Evolutionary conservation across 2,797 vertebrate species (phyloP), one percentile per base, ranked within the genome.

Genomic region (Argyrosomus regius): DNA sequence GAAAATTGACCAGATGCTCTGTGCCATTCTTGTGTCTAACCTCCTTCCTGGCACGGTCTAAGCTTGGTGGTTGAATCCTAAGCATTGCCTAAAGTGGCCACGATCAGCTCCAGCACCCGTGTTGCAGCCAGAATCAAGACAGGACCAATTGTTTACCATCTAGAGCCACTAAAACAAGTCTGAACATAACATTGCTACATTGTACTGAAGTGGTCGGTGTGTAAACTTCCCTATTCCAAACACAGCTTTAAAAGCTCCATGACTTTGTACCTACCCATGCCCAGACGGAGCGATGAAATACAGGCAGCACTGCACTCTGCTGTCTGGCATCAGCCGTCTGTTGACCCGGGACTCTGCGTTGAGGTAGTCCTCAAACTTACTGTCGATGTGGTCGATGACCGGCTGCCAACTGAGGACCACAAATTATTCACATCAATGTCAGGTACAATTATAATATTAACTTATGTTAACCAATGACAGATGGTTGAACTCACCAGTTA

Each of bases 251-350:
- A 39, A 9, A 9, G 35, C 35, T 39, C 35, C 8, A 9, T 39
- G 35, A 9, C 35, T 39, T 45, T 13, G 54, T 92, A 96, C 97
- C 56, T 86, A 99, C 98, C 97, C 97, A 39, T 99, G 98, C 91
- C 98, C 97, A 91, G 98, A 99, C 69, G 97, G 97, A 80, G 97
- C 97, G 83, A 99, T 98, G 95, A 99, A 99, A 89, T 99, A 99
- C 80, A 99, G 95, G 91, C 98, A 99, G 91, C 97, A 97, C 61
- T 98, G 97, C 85, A 99, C 97, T 89, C 98, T 95, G 80, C 90
- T 98, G 92, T 99, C 98, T 7, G 97, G 97, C 98, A 99, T 98
- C 92, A 96, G 97, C 3, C 98, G 95, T 79, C 98, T 94, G 95
- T 99, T 99, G 90, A 99, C 97, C 50, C 97, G 96, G 9, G 98